Evolutionary conservation across 2,888 invertebrate species (phyloP).

Genomic region (Pseudanteris insignis): DNA sequence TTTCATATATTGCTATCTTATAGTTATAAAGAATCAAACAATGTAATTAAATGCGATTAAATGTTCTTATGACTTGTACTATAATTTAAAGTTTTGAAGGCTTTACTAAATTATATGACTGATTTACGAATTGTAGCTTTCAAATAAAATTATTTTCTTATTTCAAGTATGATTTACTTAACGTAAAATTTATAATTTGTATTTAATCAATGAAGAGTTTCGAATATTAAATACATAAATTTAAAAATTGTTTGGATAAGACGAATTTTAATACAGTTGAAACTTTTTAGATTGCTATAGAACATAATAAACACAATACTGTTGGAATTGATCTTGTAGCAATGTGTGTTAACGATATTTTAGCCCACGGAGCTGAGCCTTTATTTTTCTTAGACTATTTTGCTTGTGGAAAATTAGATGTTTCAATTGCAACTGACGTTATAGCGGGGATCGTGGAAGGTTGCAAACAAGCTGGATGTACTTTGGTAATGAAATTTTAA

Average conservation of each 20-base stretch:
- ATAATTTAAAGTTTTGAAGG: conserved; percentile 4
- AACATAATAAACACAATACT: conserved; percentile 79
- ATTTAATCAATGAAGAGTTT: too few species aligned
- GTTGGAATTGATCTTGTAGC: conserved; percentile 96
- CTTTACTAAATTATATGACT: too few species aligned
- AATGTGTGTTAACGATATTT: conserved; percentile 96
- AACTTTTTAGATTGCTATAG: conserved; percentile 79
- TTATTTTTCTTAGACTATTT: conserved; percentile 97
- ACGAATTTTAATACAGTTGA: background rate
- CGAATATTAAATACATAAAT: too few species aligned
- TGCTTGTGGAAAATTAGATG: conserved; percentile 87
- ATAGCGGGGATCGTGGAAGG: conserved; percentile 89
- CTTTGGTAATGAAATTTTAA: conserved; percentile 78
- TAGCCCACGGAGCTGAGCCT: conserved; percentile 95
- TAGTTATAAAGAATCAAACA: too few species aligned
- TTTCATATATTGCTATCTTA: too few species aligned
- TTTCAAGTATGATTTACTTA: too few species aligned
- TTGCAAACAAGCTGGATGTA: conserved; percentile 85
- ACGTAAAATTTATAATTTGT: too few species aligned
- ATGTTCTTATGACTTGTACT: too few species aligned
- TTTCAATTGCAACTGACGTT: conserved; percentile 79
- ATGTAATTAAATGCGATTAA: too few species aligned
- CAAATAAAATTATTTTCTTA: too few species aligned
- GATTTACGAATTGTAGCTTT: too few species aligned
- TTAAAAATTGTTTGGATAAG: too few species aligned